Evolutionary conservation across 2,797 vertebrate genomes (phyloP), one percentile per base, ranked within the genome.

Genomic region (Enteromius trimaculatus): DNA sequence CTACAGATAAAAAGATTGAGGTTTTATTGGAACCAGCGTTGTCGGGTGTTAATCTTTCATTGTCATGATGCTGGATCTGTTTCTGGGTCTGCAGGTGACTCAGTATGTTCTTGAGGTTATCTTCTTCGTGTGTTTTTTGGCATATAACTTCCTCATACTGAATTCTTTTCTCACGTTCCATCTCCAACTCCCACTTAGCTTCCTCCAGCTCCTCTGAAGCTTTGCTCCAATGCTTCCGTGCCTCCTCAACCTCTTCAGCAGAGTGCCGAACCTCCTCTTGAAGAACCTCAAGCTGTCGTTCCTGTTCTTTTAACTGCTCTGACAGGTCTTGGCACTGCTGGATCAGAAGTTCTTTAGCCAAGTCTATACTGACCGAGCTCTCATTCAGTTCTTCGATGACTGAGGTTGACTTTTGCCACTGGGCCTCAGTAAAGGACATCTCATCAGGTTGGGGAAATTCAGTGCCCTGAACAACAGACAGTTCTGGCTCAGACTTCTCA

Each of bases 291-390:
- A 95, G 55, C 44, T 95, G 92, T 6, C 89, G 86, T 69, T 95
- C 93, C 81, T 91, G 95, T n/a, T 93, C 87, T 55, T 81, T 81
- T 79, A 96, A 86, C 87, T 94, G 93, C 49, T 95, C 92, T 1
- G 85, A 91, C n/a, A 96, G 91, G 49, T 95, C 92, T 17, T 26
- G 83, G 70, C 93, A 95, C 82, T 92, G 93, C 87, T 96, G 93
- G 79, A 88, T 89, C 51, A 95, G 87, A 70, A 92, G 87, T 80
- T 87, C 85, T 31, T 92, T 92, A 53, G 90, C 93, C 79, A 93
- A 86, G 83, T 90, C 89, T 0, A 87, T 64, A 62, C 83, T 89
- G 39, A 89, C 90, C 0, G 90, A 89, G 49, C 88, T 60, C n/a
- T 89, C 84, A 62, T 92, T 91, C 13, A 16, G 83, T 77, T 85